Evolutionary conservation across 2,113 vertebrate species (phyloP).

Genomic region (Megaceryle maxima): DNA sequence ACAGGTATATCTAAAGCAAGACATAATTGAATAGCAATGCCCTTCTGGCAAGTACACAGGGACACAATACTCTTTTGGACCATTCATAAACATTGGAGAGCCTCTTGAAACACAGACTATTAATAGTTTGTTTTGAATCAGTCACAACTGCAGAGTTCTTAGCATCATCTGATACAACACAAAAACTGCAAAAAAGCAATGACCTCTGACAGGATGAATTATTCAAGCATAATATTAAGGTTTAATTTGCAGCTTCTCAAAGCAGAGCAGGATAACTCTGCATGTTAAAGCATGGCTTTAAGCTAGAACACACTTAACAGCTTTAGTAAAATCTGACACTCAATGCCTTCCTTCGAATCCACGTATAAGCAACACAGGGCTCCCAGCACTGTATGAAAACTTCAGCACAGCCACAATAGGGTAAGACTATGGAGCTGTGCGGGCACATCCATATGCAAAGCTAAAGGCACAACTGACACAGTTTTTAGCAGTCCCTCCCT

Average conservation of each 20-base stretch:
- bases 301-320: neutral
- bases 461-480: neutral
- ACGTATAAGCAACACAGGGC: neutral
- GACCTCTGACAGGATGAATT: neutral
- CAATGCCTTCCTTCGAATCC: neutral
- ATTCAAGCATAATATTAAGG: neutral
- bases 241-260: neutral
- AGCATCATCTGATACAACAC: neutral
- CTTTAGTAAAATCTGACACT: neutral
- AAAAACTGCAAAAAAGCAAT: neutral
- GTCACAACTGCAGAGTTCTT: neutral
- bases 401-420: neutral
- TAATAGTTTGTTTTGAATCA: neutral
- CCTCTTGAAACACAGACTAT: neutral
- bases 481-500: neutral
- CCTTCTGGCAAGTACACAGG: neutral
- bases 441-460: neutral
- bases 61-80: neutral
- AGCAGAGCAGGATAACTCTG: neutral
- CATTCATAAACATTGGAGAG: neutral
- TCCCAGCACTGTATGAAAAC: rapidly evolving
- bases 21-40: neutral
- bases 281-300: neutral
- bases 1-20: neutral
- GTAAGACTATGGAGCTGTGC: rapidly evolving